Conservation (phyloP, 2,797 vertebrate genomes). For the Esox masquinongy region DNA sequence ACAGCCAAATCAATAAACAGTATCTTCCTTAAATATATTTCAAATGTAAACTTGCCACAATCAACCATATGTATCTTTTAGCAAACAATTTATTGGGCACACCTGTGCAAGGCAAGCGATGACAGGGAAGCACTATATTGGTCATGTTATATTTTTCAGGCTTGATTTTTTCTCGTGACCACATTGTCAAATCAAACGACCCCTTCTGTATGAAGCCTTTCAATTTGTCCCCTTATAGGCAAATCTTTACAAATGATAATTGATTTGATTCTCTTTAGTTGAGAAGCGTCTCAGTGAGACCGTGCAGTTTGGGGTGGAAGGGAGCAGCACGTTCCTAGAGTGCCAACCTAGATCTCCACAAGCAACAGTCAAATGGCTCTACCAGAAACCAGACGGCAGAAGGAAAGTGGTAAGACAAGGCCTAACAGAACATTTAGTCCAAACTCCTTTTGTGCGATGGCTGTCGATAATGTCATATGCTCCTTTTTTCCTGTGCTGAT, state of each 20-base stretch:
- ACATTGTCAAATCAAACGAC: too few species aligned
- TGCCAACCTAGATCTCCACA: conserved; percentile 72
- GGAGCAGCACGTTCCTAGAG: conserved; percentile 72
- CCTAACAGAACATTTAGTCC: not conserved
- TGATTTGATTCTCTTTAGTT: conserved; percentile 39
- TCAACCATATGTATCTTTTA: too few species aligned
- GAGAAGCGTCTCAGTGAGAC: conserved; percentile 68
- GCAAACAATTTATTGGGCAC: too few species aligned
- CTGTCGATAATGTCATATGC: not conserved
- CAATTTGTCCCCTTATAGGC: too few species aligned
- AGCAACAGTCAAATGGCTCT: conserved; percentile 71
- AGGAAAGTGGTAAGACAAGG: conserved; percentile 62
- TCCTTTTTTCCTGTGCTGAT: not conserved
- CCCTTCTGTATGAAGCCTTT: too few species aligned
- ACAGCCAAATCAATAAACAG: not conserved
- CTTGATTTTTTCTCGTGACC: too few species aligned
- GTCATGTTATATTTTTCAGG: too few species aligned
- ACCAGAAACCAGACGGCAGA: conserved; percentile 58
- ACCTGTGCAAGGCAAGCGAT: too few species aligned
- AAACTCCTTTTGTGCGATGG: not conserved
- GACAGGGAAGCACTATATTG: too few species aligned
- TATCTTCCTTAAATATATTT: not conserved
- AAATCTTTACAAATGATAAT: not conserved
- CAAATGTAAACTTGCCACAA: not conserved
- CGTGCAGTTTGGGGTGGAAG: conserved; percentile 74